Evolutionary conservation across 2,113 vertebrate species (phyloP).

Genomic region (Pavo muticus): DNA sequence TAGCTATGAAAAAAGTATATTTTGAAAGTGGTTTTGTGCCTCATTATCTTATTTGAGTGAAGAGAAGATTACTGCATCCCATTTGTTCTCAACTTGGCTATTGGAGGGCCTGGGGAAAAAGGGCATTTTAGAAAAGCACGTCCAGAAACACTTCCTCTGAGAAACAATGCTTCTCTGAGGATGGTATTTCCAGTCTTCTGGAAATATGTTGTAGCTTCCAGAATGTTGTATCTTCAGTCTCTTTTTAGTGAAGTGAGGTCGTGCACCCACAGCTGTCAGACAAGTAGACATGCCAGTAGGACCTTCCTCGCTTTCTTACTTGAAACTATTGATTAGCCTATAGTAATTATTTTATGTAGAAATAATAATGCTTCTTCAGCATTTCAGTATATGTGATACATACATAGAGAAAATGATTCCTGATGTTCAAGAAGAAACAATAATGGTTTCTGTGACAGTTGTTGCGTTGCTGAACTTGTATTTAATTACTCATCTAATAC

Average conservation of each 20-base stretch:
- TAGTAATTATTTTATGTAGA: neutral
- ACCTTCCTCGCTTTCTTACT: neutral
- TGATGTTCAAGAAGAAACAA: constrained; percentile 18
- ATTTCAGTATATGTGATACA: neutral
- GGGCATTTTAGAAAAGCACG: neutral
- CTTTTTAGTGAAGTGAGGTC: neutral
- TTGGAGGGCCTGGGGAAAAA: neutral
- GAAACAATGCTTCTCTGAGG: neutral
- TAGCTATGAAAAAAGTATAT: neutral
- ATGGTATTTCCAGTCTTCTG: neutral
- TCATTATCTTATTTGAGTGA: neutral
- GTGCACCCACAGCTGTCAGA: neutral
- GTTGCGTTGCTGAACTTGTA: constrained; percentile 20
- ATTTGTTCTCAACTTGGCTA: neutral
- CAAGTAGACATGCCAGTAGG: neutral
- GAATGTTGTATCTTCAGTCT: neutral
- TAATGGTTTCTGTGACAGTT: constrained; percentile 18
- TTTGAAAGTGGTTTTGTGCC: neutral
- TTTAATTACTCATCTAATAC: constrained; percentile 6
- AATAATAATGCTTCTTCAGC: neutral
- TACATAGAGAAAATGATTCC: neutral
- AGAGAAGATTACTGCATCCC: neutral
- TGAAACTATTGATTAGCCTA: neutral
- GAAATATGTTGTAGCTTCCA: neutral
- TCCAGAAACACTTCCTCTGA: neutral